Conservation (phyloP, 2,797 vertebrate genomes). For the Carduelis carduelis region DNA sequence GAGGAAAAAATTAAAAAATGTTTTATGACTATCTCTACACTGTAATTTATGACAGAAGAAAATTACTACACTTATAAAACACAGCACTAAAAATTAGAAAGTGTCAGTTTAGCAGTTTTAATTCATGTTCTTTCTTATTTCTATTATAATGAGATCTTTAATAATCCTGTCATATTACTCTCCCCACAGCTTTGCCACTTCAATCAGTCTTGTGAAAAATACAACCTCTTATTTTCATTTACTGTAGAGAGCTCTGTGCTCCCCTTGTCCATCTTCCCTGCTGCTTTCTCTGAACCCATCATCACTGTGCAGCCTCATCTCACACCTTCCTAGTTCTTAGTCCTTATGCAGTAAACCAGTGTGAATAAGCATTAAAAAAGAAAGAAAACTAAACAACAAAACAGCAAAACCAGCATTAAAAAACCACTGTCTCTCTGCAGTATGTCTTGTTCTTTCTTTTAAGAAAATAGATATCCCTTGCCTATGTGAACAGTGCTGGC, state of each 20-base stretch:
- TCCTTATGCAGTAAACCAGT: background rate
- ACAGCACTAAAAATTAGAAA: background rate
- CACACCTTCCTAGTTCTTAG: background rate
- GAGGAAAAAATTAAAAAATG: background rate
- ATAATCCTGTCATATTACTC: background rate
- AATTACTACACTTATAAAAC: background rate
- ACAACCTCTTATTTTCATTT: background rate
- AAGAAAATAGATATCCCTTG: background rate
- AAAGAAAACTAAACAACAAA: background rate
- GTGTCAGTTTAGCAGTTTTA: background rate
- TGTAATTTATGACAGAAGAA: background rate
- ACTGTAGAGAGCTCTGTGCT: background rate
- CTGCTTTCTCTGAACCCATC: background rate
- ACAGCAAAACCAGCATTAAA: background rate
- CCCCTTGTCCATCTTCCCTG: background rate
- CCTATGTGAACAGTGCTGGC: background rate
- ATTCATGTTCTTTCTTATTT: background rate
- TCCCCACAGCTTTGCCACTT: background rate
- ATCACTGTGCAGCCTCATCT: fast-evolving
- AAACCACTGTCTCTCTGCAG: background rate
- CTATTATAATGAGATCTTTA: background rate
- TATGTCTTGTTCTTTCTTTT: background rate
- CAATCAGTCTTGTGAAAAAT: background rate
- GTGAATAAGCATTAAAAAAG: background rate
- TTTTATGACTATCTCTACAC: background rate